These are phyloP conservation scores for Stegana nigrithorax DNA, from an alignment of 2,888 invertebrate species.

Conservation along the genomic window DNA sequence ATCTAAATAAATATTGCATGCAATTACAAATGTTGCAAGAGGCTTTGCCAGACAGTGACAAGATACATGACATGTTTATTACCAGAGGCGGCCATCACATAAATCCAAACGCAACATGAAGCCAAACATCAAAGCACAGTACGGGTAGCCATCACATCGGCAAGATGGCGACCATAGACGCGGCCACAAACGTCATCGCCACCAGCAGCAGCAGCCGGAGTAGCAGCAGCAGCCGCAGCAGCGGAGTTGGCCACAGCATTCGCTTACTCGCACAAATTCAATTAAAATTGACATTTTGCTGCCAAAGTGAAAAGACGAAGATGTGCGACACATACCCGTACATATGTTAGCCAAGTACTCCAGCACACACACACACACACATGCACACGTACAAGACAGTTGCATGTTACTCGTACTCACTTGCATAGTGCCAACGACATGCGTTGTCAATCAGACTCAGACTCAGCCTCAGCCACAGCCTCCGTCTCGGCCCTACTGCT, in stretches of 20 bases:
- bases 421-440: background rate
- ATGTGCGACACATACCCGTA: background rate
- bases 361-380: background rate
- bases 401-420: too few relatives aligned
- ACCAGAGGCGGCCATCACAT: slow-evolving; percentile 41
- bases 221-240: slow-evolving; percentile 21
- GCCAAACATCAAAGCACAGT: slow-evolving; percentile 30
- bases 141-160: slow-evolving; percentile 1
- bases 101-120: slow-evolving; percentile 39
- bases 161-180: slow-evolving; percentile 3
- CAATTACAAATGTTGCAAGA: too few relatives aligned
- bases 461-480: too few relatives aligned
- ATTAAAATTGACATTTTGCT: slow-evolving; percentile 57
- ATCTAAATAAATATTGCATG: too few relatives aligned
- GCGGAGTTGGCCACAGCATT: background rate
- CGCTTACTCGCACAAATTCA: slow-evolving; percentile 49
- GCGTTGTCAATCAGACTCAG: slow-evolving; percentile 6
- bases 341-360: slow-evolving; percentile 5
- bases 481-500: too few relatives aligned
- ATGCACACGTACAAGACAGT: too few relatives aligned
- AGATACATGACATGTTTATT: slow-evolving; percentile 52
- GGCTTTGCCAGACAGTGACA: background rate
- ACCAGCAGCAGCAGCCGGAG: slow-evolving; percentile 12
- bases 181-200: slow-evolving; percentile 4
- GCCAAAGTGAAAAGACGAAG: slow-evolving; percentile 36